Conservation (phyloP, 30 jellyfish, hydroid and myxozoan genomes). For the Rhopilema esculentum region DNA sequence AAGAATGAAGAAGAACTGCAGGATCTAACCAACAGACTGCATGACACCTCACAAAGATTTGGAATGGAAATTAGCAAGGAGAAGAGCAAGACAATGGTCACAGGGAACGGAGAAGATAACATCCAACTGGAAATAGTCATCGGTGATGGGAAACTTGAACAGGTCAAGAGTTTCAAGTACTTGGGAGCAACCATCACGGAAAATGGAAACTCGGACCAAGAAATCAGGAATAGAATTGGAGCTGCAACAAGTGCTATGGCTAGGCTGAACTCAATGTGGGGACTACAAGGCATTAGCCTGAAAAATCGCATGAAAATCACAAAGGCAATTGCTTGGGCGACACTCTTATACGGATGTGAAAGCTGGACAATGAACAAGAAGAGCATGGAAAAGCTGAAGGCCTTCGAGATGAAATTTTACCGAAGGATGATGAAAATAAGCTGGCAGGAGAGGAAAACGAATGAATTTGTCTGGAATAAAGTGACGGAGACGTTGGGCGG, state of each 20-base stretch:
- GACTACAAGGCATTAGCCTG: conserved; percentile 9
- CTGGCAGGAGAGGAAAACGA: conserved; percentile 39
- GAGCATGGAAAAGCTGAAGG: conserved; percentile 19
- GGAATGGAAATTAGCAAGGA: conserved; percentile 29
- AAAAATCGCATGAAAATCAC: conserved; percentile 14
- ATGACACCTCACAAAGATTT: conserved; percentile 17
- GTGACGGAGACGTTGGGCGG: conserved; percentile 24
- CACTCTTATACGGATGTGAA: conserved; percentile 17
- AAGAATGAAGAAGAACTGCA: conserved; percentile 16
- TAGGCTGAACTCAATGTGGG: conserved; percentile 22
- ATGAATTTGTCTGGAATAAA: conserved; percentile 17
- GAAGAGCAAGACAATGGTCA: conserved; percentile 33
- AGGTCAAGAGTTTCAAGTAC: conserved; percentile 40
- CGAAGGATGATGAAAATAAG: conserved; percentile 18
- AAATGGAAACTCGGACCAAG: conserved; percentile 24
- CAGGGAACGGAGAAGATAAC: conserved; percentile 26
- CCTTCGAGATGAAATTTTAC: conserved; percentile 44
- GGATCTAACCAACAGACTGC: conserved; percentile 30
- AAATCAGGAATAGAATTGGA: conserved; percentile 32
- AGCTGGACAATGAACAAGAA: conserved; percentile 40
- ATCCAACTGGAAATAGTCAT: conserved; percentile 19
- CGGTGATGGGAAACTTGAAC: conserved; percentile 27
- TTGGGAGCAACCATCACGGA: conserved; percentile 60
- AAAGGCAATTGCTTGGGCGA: conserved; percentile 30
- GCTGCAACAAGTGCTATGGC: conserved; percentile 43